Evolutionary conservation across 2,888 invertebrate species (phyloP).

Genomic region (Drosophila testacea): DNA sequence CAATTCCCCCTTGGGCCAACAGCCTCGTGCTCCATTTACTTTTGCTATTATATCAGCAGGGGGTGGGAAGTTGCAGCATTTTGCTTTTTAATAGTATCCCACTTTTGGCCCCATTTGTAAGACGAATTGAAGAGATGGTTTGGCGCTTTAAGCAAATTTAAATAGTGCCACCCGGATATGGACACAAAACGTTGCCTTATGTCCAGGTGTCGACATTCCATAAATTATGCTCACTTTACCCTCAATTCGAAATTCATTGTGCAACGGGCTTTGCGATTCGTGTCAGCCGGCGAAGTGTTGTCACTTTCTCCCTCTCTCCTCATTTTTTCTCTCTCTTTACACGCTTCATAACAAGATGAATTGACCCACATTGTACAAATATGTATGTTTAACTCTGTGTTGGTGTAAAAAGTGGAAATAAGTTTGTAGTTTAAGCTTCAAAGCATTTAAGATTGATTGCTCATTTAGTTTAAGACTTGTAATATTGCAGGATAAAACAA

Average conservation of each 20-base stretch:
- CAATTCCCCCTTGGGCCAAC: constrained; percentile 24
- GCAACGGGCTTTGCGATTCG: constrained; percentile 53
- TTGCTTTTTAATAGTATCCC: constrained; percentile 14
- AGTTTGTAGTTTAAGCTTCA: not conserved
- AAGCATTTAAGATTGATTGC: constrained; percentile 6
- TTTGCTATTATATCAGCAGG: constrained; percentile 49
- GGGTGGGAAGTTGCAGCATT: constrained; percentile 6
- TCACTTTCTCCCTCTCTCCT: constrained; percentile 2
- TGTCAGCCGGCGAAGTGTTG: constrained; percentile 53
- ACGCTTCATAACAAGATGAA: constrained; percentile 48
- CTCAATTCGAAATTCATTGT: constrained; percentile 71
- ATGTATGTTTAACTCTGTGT: constrained; percentile 5
- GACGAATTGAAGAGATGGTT: constrained; percentile 50
- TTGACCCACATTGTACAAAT: constrained; percentile 61
- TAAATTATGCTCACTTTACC: constrained; percentile 78
- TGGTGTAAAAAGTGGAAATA: constrained; percentile 20
- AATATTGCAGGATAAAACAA: too few species aligned
- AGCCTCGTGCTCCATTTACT: constrained; percentile 75
- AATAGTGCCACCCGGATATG: constrained; percentile 56
- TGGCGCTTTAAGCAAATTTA: constrained; percentile 72
- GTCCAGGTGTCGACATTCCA: constrained; percentile 70
- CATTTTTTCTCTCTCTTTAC: not conserved
- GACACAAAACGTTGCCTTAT: constrained; percentile 3
- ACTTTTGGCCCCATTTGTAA: constrained; percentile 48
- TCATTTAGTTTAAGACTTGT: not conserved